Evolutionary conservation across 64 coral and sea anemone species (phyloP).

Genomic region (Platygyra sinensis): DNA sequence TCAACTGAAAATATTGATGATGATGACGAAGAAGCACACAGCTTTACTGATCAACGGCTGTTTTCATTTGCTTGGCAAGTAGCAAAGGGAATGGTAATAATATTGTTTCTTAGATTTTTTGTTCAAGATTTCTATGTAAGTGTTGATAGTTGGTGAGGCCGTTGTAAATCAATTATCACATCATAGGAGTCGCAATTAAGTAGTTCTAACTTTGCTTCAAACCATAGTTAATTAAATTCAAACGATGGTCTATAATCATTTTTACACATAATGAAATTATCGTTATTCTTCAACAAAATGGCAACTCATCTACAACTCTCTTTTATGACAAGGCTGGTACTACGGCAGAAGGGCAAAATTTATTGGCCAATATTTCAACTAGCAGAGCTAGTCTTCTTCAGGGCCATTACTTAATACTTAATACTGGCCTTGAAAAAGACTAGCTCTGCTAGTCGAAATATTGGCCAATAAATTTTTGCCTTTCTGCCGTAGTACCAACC

Average conservation of each 20-base stretch:
- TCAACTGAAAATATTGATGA: not conserved
- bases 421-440: too few species aligned
- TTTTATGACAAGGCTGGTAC: too few species aligned
- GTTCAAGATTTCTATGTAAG: not conserved
- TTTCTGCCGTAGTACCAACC: too few species aligned
- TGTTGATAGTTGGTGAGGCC: not conserved
- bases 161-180: not conserved
- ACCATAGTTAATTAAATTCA: too few species aligned
- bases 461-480: too few species aligned
- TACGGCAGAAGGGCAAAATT: too few species aligned
- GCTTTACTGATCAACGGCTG: not conserved
- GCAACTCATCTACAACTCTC: not conserved
- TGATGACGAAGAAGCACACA: not conserved
- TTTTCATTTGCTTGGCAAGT: conserved; percentile 3
- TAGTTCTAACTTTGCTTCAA: too few species aligned
- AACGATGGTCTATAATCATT: too few species aligned
- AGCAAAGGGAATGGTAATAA: conserved; percentile 1
- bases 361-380: too few species aligned
- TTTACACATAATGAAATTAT: not conserved
- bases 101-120: not conserved
- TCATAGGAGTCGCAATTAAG: not conserved
- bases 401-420: too few species aligned
- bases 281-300: not conserved
- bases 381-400: too few species aligned
- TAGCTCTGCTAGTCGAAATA: too few species aligned